A percentile compares a stretch with the other conserved stretches of the same genome.
These are phyloP conservation scores for Penaeus vannamei DNA, from an alignment of 1,140 invertebrate genomes.

Conservation along the genomic window DNA sequence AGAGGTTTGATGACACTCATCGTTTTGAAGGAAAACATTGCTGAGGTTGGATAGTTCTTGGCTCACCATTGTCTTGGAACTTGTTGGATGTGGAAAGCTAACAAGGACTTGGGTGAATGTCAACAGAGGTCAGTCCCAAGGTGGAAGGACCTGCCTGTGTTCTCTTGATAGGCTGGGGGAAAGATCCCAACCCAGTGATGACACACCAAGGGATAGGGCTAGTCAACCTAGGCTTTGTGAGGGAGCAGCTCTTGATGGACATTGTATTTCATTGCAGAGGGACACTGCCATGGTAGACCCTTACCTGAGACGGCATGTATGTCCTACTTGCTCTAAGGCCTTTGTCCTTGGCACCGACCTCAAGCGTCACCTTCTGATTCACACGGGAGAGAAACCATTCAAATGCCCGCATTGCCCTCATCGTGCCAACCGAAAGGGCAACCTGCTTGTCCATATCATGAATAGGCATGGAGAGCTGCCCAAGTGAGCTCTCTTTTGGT, in stretches of 20 bases:
- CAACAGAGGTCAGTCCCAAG: no score
- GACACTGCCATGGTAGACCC: slow-evolving; percentile 50
- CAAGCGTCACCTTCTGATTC: slow-evolving; percentile 60
- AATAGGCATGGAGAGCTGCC: slow-evolving; percentile 44
- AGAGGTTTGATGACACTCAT: no score
- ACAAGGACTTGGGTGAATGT: no score
- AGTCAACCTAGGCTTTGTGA: neutral
- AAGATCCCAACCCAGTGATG: neutral
- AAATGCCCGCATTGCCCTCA: slow-evolving; percentile 55
- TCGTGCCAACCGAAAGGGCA: slow-evolving; percentile 60
- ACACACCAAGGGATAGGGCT: neutral
- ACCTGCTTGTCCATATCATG: slow-evolving; percentile 52
- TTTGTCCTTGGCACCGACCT: slow-evolving; percentile 60
- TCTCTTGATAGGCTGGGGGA: no score
- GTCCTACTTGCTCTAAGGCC: slow-evolving; percentile 54
- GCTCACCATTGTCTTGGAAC: no score
- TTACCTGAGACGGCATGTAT: slow-evolving; percentile 56
- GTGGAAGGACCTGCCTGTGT: no score
- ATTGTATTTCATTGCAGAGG: slow-evolving; percentile 60
- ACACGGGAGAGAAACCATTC: slow-evolving; percentile 60
- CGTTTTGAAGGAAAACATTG: no score
- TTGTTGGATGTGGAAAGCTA: no score
- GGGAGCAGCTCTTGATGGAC: slow-evolving; percentile 42
- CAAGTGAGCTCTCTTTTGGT: slow-evolving; percentile 5
- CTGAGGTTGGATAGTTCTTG: no score